Base-by-base conservation (phyloP, 2,113 vertebrate species). In the Ramphastos sulfuratus region DNA sequence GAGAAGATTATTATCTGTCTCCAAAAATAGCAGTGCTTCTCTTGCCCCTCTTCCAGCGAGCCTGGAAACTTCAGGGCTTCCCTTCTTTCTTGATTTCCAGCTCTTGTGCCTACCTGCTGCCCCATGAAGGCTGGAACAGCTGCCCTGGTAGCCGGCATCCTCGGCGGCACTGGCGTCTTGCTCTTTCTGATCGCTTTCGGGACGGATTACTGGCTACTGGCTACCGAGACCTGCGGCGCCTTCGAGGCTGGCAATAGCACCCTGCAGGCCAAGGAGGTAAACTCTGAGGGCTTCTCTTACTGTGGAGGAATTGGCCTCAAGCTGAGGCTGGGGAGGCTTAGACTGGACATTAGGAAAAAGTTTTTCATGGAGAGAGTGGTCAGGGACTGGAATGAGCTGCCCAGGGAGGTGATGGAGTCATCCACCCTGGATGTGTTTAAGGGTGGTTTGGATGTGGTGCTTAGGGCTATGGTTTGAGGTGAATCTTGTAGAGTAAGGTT, bases 201-300 rank as follows among this genome's bases (percentile, higher is more conserved):
- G 37, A 98, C 98, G 2, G 98, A 99, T 89, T 99, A 99, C 90
- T 98, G 98, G 98, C 97, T 99, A 4, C 96, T 99, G 37, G 98
- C 98, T 39, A 98, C 97, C 0, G 98, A 99, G 69, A 94, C 97
- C 83, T 99, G 98, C 8, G 97, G 95, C 13, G 12, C 61, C 83
- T 74, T 91, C 0, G 16, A 84, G 65, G 33, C 3, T n/a, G 81
- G 39, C 23, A 97, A 95, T 28, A 70, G 33, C 82, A 96, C 93
- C 4, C 78, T 85, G 89, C 76, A 42, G 60, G 11, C 15, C 0
- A 2, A 37, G 12, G 69, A 89, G 97, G 97, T 98, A 97, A 97
- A 44, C 35, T 19, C 82, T 31, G 16, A 50, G 23, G 31, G 6
- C 37, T 9, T 56, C 1, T 25, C 42, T 87, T 52, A 1, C 39